phyloP scores from a whole-genome alignment of 2,113 vertebrate species.

The Turnix velox region DNA sequence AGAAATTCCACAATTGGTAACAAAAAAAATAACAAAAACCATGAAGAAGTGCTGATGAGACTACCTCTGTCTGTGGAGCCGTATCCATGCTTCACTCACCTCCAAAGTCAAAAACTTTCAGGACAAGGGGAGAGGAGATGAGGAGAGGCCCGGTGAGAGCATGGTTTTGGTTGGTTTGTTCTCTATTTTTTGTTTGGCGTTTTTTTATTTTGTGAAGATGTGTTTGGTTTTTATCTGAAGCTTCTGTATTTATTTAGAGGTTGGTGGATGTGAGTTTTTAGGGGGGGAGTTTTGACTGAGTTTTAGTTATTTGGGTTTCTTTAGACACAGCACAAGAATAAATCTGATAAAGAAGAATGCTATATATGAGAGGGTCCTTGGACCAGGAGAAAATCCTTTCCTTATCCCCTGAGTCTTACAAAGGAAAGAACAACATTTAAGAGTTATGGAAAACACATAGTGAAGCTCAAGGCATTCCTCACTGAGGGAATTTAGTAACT shows the following conservation, averaged over 20 bases:
- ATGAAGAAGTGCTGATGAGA: background rate
- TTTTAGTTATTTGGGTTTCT: background rate
- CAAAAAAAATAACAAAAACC: background rate
- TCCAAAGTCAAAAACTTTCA: no score
- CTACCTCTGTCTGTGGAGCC: background rate
- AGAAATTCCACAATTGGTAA: background rate
- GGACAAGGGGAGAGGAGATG: no score
- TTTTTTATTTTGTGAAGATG: background rate
- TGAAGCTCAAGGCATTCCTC: background rate
- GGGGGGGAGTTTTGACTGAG: no score
- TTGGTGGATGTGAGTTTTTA: background rate
- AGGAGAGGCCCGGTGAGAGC: no score
- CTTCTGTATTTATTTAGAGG: background rate
- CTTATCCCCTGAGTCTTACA: background rate
- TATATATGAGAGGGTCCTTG: background rate
- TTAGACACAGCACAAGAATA: background rate
- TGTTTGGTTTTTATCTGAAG: background rate
- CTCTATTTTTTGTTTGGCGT: background rate
- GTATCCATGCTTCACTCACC: background rate
- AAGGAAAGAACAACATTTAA: background rate
- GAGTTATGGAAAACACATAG: background rate
- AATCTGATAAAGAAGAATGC: background rate
- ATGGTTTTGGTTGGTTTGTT: background rate
- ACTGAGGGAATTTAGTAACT: background rate
- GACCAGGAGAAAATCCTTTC: background rate